Base-by-base conservation (phyloP, 2,888 invertebrate species). In the Corbicula japonica region DNA sequence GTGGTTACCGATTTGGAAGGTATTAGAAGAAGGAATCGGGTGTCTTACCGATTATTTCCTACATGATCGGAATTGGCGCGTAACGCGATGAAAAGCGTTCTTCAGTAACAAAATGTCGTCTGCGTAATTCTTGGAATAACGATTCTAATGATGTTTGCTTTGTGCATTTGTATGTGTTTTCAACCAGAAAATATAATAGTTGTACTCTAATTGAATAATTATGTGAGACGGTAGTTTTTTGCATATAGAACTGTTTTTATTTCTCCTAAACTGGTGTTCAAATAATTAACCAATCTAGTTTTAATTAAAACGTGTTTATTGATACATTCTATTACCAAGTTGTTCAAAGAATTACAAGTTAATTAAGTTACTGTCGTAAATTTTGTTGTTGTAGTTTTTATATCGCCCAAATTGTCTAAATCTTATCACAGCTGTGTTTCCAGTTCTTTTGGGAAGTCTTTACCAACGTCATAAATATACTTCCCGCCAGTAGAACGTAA, bases 1-100 rank as follows among this genome's bases (percentile, higher is more conserved):
- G 76, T 73, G 72, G 80, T 72, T 73, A 80, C 80, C 80, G 76
- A 66, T 80, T 80, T 73, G 63, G 73, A 69, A 65, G 69, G 69
- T 62, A 80, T 80, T 76, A 80, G 63, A 69, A 63, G 30, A 72
- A 35, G 50, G 76, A 76, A 62, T 80, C 80, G 68, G 60, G 70
- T 80, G 73, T 80, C 76, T 44, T 52, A 38, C 71, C 41, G 75
- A 61, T 79, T 70, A 79, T 65, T 71, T 71, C 71, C 71, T 54
- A 79, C 74, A 72, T 65, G 71, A 75, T 75, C 44, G 32, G n/a
- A 32, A 70, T 28, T 68, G 66, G 62, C 15, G 79, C 79, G 66
- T 71, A 50, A 71, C 74, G 44, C 48, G 79, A 79, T 79, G 74
- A 74, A 74, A 79, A 75, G 48, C 70, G 41, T 21, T 38, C 54